phyloP scores from a whole-genome alignment of 2,888 invertebrate genomes.

The Vanessa cardui region DNA sequence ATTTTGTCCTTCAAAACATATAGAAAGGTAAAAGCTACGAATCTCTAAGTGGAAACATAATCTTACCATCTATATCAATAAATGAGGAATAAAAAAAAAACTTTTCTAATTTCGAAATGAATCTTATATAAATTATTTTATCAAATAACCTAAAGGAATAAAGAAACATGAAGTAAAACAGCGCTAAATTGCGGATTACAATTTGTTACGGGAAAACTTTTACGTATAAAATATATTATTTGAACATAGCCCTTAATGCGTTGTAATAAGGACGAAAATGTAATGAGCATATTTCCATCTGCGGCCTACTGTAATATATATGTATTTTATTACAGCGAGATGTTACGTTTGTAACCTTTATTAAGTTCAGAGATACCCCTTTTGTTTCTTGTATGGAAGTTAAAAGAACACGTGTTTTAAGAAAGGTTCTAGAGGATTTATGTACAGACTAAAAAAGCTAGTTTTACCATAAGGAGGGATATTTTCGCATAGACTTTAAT shows the following conservation, averaged over 20 bases:
- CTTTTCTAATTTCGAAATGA: background rate
- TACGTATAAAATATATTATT: background rate
- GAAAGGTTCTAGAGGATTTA: too few relatives aligned
- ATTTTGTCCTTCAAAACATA: background rate
- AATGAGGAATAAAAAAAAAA: background rate
- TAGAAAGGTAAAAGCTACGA: too few relatives aligned
- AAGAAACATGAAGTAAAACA: slow-evolving; percentile 8
- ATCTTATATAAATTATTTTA: background rate
- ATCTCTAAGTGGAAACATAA: too few relatives aligned
- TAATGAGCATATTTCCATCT: background rate
- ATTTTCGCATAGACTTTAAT: too few relatives aligned
- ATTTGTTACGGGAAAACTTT: slow-evolving; percentile 8
- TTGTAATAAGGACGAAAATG: background rate
- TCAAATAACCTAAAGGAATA: slow-evolving; percentile 4
- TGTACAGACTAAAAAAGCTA: too few relatives aligned
- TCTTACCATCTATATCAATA: too few relatives aligned
- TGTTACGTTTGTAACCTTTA: slow-evolving; percentile 5
- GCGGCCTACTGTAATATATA: background rate
- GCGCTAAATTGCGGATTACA: slow-evolving; percentile 8
- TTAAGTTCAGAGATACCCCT: background rate
- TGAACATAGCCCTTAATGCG: background rate
- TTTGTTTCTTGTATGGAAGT: background rate
- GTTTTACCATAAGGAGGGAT: too few relatives aligned
- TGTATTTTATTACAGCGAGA: slow-evolving; percentile 5
- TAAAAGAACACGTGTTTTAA: background rate